A percentile compares a stretch with the other conserved stretches of the same genome.
Conservation (phyloP, 2,888 invertebrate genomes). For the Leptinotarsa rubiginosa region DNA sequence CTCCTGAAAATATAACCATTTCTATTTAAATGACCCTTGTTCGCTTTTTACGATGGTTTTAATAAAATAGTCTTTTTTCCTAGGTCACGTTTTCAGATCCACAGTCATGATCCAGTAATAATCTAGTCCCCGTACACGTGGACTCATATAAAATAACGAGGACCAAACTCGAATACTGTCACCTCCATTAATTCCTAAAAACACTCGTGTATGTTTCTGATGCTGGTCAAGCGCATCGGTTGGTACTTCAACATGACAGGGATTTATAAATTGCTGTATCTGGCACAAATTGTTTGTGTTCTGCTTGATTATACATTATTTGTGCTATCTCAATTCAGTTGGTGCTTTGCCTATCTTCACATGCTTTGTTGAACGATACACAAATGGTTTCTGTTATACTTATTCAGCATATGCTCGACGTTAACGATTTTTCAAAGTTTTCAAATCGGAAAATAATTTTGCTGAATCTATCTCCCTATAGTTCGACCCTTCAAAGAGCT, state of each 20-base stretch:
- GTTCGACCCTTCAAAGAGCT: too few relatives aligned
- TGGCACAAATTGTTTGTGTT: conserved; percentile 7
- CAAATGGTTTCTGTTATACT: neutral
- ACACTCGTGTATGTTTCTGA: neutral
- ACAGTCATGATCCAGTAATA: neutral
- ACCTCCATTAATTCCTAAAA: neutral
- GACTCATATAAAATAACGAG: neutral
- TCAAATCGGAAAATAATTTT: too few relatives aligned
- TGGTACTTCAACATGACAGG: neutral
- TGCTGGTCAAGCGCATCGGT: neutral
- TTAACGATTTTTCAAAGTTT: too few relatives aligned
- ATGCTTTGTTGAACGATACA: neutral
- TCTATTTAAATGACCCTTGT: too few relatives aligned
- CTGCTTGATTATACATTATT: neutral
- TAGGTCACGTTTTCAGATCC: neutral
- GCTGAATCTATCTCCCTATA: too few relatives aligned
- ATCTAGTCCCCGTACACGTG: neutral
- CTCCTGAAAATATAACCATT: too few relatives aligned
- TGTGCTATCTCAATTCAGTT: neutral
- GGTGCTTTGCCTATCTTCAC: neutral
- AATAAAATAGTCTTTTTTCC: too few relatives aligned
- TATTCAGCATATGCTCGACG: too few relatives aligned
- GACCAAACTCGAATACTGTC: neutral
- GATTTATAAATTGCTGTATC: conserved; percentile 11
- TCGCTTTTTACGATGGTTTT: too few relatives aligned